phyloP scores from a whole-genome alignment of 1,140 invertebrate genomes.

The Drosophila jambulina region DNA sequence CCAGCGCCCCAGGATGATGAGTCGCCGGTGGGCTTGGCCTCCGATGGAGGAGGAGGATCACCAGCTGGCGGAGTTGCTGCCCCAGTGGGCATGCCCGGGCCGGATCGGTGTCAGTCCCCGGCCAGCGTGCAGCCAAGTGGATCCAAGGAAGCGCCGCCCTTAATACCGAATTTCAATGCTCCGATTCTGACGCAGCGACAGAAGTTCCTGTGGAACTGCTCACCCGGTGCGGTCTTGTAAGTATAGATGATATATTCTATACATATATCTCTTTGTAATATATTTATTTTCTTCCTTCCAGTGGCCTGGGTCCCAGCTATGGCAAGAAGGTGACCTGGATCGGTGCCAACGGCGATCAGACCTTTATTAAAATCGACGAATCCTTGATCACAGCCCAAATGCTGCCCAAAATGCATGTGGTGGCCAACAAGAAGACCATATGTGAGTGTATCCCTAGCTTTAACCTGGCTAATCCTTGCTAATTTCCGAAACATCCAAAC shows the following conservation, averaged over 20 bases:
- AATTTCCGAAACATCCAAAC: background rate
- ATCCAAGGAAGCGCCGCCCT: slow-evolving; percentile 65
- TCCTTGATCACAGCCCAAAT: slow-evolving; percentile 95
- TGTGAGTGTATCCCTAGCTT: slow-evolving; percentile 86
- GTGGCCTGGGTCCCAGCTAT: slow-evolving; percentile 90
- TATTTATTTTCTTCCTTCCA: slow-evolving; percentile 2
- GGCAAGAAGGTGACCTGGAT: slow-evolving; percentile 96
- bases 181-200: slow-evolving; percentile 71
- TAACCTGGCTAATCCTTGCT: background rate
- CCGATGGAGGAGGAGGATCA: slow-evolving; percentile 31
- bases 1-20: slow-evolving; percentile 25
- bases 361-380: slow-evolving; percentile 97
- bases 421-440: slow-evolving; percentile 94
- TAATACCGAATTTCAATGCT: slow-evolving; percentile 51
- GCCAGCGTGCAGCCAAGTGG: slow-evolving; percentile 53
- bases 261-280: background rate
- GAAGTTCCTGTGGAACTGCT: slow-evolving; percentile 91
- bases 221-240: slow-evolving; percentile 91
- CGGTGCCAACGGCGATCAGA: slow-evolving; percentile 97
- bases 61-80: slow-evolving; percentile 25
- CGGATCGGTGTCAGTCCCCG: slow-evolving; percentile 23
- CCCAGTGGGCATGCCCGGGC: background rate
- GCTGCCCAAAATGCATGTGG: slow-evolving; percentile 93
- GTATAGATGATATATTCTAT: background rate
- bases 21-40: slow-evolving; percentile 10